Base-by-base conservation (phyloP, 2,113 vertebrate species). In the Leptodactylus fuscus region DNA sequence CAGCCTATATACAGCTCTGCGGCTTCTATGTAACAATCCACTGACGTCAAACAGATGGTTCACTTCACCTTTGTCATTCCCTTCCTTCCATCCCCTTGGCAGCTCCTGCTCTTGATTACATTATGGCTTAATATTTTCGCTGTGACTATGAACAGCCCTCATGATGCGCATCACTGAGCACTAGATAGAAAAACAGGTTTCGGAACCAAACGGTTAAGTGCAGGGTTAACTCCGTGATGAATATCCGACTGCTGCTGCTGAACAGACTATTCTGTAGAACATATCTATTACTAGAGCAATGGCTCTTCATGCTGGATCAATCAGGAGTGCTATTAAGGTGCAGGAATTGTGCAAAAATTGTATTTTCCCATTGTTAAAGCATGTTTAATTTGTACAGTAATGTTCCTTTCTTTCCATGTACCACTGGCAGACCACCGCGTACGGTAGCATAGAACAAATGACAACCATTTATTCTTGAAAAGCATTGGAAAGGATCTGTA, bases 321-420 rank as follows among this genome's bases (percentile, higher is more conserved):
- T 58, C 49, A 74, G 29, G 67, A 83, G 70, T 76, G 71, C 53
- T 62, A 46, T 9, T 62, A 75, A 75, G 8, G 53, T 44, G 53
- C 53, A 58, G 77, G 79, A 67, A 69, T 49, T 81, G 79, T 69
- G 58, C 58, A 81, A 46, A 65, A 65, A 73, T 9, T 36, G 24
- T 38, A 15, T 20, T 62, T 65, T 83, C 60, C 74, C 44, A 24
- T 46, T 83, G 44, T 83, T n/a, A 81, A 58, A 73, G 82, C 82
- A 83, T 83, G 82, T 83, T 83, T 83, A 48, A 29, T 46, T 83
- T 60, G 82, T 83, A 74, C 24, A 51, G 69, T 74, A 73, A 76
- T 75, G 71, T 75, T 83, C 53, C 24, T 75, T 76, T 58, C 70
- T 83, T 70, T 75, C n/a, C 36, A 60, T 48, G 53, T 83, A 46